Conservation (phyloP, 2,113 vertebrate genomes). For the Cyphomyrus discorhynchus region DNA sequence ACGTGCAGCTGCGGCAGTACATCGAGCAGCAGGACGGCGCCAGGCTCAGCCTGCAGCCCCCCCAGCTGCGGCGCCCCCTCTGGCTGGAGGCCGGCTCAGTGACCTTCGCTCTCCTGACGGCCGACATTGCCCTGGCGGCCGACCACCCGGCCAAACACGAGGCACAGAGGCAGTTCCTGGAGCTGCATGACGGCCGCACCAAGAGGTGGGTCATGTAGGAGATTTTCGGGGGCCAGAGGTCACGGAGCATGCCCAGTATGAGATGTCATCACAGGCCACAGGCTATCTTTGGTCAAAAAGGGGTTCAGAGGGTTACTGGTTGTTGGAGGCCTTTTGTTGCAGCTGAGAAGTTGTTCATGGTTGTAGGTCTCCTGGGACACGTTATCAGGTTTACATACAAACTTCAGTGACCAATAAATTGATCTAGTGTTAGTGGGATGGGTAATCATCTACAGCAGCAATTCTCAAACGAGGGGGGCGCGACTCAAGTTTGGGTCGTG, state of each 20-base stretch:
- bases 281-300: not conserved
- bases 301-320: not conserved
- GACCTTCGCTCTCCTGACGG: slow-evolving; percentile 85
- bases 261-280: not conserved
- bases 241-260: not conserved
- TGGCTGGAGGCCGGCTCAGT: slow-evolving; percentile 95
- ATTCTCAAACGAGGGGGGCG: too few species aligned
- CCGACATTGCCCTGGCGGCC: slow-evolving; percentile 86
- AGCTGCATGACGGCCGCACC: slow-evolving; percentile 79
- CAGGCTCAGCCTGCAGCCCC: slow-evolving; percentile 67
- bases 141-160: slow-evolving; percentile 88
- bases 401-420: not conserved
- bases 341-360: not conserved
- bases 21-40: slow-evolving; percentile 76
- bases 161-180: slow-evolving; percentile 88
- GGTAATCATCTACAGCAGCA: not conserved
- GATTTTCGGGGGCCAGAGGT: not conserved
- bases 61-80: slow-evolving; percentile 76
- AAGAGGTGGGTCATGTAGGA: slow-evolving; percentile 68
- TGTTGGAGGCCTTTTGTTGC: not conserved
- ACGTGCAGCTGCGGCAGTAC: slow-evolving; percentile 81
- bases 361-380: not conserved
- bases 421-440: not conserved
- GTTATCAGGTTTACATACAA: not conserved
- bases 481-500: too few species aligned